Evolutionary conservation across 2,113 vertebrate genomes (phyloP).

Genomic region (Sylvietta virens): DNA sequence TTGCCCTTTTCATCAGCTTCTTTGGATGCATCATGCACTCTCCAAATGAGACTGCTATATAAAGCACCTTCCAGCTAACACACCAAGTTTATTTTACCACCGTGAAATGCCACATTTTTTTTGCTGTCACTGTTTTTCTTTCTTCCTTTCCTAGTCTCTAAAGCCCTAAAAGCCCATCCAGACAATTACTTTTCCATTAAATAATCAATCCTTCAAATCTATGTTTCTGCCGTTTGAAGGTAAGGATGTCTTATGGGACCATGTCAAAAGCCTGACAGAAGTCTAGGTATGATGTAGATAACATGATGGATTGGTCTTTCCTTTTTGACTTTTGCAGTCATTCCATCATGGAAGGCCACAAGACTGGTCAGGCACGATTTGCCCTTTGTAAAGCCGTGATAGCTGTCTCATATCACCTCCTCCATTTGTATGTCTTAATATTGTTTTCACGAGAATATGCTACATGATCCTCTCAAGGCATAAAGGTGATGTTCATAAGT

Average conservation of each 20-base stretch:
- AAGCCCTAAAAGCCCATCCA: background rate
- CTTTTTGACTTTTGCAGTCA: background rate
- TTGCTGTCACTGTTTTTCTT: background rate
- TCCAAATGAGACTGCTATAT: background rate
- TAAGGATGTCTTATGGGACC: background rate
- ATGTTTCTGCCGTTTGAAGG: background rate
- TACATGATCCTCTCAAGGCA: background rate
- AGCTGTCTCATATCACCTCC: background rate
- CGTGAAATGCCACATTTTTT: background rate
- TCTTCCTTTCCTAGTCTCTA: background rate
- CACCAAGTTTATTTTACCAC: background rate
- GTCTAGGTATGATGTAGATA: background rate
- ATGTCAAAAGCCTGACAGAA: background rate
- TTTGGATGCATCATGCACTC: background rate
- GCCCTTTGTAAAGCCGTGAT: background rate
- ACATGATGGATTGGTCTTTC: background rate
- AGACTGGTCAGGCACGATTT: fast-evolving
- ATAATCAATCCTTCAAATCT: background rate
- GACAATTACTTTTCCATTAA: background rate
- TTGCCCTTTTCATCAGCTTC: background rate
- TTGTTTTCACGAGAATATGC: fast-evolving
- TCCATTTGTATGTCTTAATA: background rate
- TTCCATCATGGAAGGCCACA: background rate
- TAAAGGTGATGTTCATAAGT: background rate
- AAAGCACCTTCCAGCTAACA: background rate